Conservation (phyloP, 1,140 invertebrate genomes). For the Drosophila bipectinata region DNA sequence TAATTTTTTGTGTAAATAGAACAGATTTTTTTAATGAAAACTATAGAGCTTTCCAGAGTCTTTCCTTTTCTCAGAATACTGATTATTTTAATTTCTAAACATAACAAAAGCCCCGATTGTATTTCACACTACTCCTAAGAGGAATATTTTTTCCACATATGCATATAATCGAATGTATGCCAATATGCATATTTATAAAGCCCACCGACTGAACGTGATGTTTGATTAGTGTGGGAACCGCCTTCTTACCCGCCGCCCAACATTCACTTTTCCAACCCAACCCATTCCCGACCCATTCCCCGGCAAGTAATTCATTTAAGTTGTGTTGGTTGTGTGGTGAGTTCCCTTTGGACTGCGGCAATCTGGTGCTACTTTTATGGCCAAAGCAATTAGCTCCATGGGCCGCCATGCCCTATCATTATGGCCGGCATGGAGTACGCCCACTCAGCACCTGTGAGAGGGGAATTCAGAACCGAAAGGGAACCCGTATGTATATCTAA, state of each 20-base stretch:
- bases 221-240: conserved; percentile 14
- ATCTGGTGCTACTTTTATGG: conserved; percentile 57
- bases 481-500: conserved; percentile 16
- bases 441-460: conserved; percentile 25
- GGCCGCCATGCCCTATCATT: conserved; percentile 45
- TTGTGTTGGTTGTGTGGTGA: conserved; percentile 9
- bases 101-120: background rate
- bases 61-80: background rate
- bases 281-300: background rate
- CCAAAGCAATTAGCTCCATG: conserved; percentile 50
- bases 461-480: background rate
- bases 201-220: background rate
- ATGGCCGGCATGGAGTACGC: conserved; percentile 27
- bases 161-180: conserved; percentile 13
- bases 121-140: background rate
- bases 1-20: too few relatives aligned
- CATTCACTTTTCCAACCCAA: conserved; percentile 11
- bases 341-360: conserved; percentile 30
- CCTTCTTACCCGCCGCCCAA: background rate
- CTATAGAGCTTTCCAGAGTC: too few relatives aligned
- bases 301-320: conserved; percentile 6
- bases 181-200: conserved; percentile 35
- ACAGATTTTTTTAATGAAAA: too few relatives aligned
- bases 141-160: background rate
- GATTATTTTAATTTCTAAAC: background rate